Evolutionary conservation across 2,797 vertebrate species (phyloP).

Genomic region (Pitangus sulphuratus): DNA sequence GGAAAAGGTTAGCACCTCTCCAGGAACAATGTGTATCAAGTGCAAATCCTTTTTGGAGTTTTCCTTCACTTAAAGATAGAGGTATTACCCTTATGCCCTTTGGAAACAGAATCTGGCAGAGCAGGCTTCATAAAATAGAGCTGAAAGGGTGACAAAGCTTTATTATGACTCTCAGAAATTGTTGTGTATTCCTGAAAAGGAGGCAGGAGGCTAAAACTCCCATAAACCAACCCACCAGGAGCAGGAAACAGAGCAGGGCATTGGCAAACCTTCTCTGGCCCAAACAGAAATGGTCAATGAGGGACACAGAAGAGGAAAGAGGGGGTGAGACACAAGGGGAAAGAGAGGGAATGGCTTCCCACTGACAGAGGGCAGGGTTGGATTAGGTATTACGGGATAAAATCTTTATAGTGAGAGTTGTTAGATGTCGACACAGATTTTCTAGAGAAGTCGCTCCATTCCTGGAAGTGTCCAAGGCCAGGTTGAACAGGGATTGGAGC

Average conservation of each 20-base stretch:
- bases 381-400: background rate
- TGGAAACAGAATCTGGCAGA: background rate
- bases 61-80: background rate
- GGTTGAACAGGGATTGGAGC: accelerated
- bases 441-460: background rate
- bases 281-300: background rate
- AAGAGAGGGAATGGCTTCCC: background rate
- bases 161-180: background rate
- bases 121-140: background rate
- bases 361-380: background rate
- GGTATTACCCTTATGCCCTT: background rate
- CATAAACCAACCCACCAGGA: background rate
- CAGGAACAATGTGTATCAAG: background rate
- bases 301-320: background rate
- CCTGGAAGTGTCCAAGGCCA: background rate
- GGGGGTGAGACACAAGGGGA: background rate
- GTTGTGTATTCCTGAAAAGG: background rate
- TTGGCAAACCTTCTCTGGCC: background rate
- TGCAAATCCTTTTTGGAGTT: background rate
- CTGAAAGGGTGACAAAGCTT: too few relatives aligned
- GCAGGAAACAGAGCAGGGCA: background rate
- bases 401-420: background rate
- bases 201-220: background rate
- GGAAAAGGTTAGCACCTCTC: background rate
- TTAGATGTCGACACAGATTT: background rate